Evolutionary conservation across 1,140 invertebrate genomes (phyloP).

Genomic region (Physella acuta): DNA sequence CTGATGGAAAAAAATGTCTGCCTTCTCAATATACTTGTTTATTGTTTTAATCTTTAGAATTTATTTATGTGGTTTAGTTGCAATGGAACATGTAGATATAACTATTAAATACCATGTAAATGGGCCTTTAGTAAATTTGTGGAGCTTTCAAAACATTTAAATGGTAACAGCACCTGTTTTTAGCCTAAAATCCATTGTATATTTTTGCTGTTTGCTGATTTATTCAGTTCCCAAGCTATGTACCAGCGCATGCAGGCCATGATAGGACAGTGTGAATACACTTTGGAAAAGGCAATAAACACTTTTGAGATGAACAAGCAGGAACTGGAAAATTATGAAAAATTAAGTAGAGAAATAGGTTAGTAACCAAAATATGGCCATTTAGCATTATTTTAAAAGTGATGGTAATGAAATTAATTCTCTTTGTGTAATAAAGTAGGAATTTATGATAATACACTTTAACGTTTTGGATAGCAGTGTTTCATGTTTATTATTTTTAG

Average conservation of each 20-base stretch:
- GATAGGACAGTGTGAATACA: slow-evolving; percentile 83
- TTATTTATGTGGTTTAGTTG: background rate
- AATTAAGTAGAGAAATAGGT: slow-evolving; percentile 76
- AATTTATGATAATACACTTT: background rate
- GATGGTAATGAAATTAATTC: background rate
- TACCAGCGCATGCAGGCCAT: slow-evolving; percentile 81
- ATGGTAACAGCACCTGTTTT: background rate
- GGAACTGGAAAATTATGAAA: slow-evolving; percentile 82
- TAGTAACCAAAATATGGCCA: slow-evolving; percentile 7
- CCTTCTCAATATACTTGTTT: background rate
- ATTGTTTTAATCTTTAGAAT: background rate
- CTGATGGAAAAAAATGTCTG: background rate
- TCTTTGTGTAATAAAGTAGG: background rate
- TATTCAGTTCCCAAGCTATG: slow-evolving; percentile 17
- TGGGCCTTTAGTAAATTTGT: background rate
- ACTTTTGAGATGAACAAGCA: slow-evolving; percentile 79
- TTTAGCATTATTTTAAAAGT: slow-evolving; percentile 4
- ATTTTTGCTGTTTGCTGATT: background rate
- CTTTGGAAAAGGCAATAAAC: slow-evolving; percentile 79
- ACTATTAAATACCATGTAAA: background rate
- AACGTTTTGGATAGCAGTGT: background rate
- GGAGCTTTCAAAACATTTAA: background rate
- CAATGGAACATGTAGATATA: background rate
- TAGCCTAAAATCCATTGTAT: background rate
- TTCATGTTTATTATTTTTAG: slow-evolving; percentile 31